Conservation (phyloP, 2,888 invertebrate species). For the Ditylenchus weischeri region DNA sequence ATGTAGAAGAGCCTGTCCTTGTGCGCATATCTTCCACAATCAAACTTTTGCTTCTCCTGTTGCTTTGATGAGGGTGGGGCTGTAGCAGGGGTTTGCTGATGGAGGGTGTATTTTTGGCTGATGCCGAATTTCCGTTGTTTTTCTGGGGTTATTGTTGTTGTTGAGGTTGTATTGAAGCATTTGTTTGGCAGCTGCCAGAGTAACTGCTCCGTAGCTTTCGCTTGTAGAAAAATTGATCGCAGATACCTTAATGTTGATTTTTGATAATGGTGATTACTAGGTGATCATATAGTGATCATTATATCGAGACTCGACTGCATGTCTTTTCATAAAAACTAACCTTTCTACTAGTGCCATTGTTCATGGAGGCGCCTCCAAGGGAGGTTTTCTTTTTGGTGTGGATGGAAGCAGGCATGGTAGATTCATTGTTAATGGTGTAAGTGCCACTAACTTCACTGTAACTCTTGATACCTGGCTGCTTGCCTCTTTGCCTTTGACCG, state of each 20-base stretch:
- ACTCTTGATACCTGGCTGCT: background rate
- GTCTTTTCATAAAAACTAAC: no score
- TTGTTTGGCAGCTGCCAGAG: conserved; percentile 6
- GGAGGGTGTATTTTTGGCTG: no score
- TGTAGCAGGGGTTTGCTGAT: background rate
- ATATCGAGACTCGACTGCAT: no score
- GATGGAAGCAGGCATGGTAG: background rate
- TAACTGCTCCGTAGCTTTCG: background rate
- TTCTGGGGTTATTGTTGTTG: background rate
- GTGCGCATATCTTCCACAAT: background rate
- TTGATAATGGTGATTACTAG: no score
- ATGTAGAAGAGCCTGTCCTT: background rate
- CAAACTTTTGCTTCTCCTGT: background rate
- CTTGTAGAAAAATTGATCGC: background rate
- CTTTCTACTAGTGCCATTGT: background rate
- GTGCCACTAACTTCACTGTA: conserved; percentile 9
- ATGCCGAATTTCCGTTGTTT: background rate
- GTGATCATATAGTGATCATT: no score
- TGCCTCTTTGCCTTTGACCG: background rate
- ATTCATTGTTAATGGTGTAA: background rate
- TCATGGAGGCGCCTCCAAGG: background rate
- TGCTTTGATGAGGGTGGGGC: background rate
- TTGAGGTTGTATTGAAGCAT: conserved; percentile 7
- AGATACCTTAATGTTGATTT: no score
- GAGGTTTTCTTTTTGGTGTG: background rate